A percentile compares a stretch with the other conserved stretches of the same genome.
These are phyloP conservation scores for Xenus cinereus DNA, from an alignment of 2,113 vertebrate genomes.

Conservation along the genomic window DNA sequence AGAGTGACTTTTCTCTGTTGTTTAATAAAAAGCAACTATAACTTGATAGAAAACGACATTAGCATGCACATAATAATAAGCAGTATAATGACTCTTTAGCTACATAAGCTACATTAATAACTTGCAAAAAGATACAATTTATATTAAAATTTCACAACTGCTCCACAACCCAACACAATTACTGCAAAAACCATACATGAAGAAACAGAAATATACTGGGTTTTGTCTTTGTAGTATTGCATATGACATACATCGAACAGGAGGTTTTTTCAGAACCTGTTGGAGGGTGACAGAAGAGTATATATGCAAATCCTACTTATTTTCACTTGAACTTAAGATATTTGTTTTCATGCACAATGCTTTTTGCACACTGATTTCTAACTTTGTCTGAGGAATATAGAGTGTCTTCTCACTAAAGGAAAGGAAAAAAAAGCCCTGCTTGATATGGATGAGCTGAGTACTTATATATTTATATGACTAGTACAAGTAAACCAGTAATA, in stretches of 20 bases:
- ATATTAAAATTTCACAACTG: background rate
- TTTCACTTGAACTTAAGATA: background rate
- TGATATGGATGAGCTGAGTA: background rate
- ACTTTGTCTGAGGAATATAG: background rate
- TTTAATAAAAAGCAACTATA: constrained; percentile 16
- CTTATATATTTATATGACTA: background rate
- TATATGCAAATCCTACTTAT: background rate
- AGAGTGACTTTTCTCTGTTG: constrained; percentile 8
- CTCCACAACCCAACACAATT: background rate
- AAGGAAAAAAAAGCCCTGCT: background rate
- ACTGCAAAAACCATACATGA: background rate
- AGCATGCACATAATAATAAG: constrained; percentile 18
- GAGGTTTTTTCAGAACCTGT: background rate
- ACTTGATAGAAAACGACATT: constrained; percentile 20
- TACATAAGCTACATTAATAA: background rate
- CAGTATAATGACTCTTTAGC: background rate
- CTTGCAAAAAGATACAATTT: background rate
- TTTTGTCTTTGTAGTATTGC: background rate
- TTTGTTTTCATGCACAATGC: background rate
- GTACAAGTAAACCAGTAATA: background rate
- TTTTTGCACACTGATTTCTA: background rate
- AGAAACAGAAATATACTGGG: background rate
- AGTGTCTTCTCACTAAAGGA: background rate
- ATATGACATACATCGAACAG: background rate
- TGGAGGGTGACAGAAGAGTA: background rate